Evolutionary conservation across 1,140 invertebrate genomes (phyloP).

Genomic region (Harlomillsia oculata): DNA sequence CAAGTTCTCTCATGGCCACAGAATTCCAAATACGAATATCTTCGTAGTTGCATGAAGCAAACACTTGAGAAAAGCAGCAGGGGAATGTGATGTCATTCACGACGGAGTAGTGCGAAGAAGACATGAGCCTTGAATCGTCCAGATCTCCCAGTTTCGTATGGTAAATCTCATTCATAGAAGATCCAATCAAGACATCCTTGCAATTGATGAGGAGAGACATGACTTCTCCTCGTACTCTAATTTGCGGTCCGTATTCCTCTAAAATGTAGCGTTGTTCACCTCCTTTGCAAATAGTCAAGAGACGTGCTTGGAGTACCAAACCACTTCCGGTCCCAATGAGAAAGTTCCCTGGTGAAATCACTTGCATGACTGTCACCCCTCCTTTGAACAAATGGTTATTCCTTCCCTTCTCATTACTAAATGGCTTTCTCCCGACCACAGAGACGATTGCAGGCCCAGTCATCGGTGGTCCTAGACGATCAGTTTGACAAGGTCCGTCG

Average conservation of each 20-base stretch:
- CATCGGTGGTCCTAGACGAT: slow-evolving; percentile 18
- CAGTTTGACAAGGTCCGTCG: slow-evolving; percentile 22
- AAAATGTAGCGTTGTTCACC: slow-evolving; percentile 41
- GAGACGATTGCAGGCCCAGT: slow-evolving; percentile 14
- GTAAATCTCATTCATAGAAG: slow-evolving; percentile 70
- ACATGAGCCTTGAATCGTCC: slow-evolving; percentile 51
- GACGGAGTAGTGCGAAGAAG: slow-evolving; percentile 68
- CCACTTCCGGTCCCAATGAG: slow-evolving; percentile 76
- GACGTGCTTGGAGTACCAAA: slow-evolving; percentile 53
- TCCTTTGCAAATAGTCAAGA: slow-evolving; percentile 41
- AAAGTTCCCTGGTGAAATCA: slow-evolving; percentile 49
- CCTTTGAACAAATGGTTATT: slow-evolving; percentile 33
- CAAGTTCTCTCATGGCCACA: slow-evolving; percentile 60
- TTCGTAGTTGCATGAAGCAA: slow-evolving; percentile 72
- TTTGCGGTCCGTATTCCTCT: slow-evolving; percentile 27
- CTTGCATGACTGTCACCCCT: slow-evolving; percentile 56
- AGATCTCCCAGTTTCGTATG: slow-evolving; percentile 61
- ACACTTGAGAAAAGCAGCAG: slow-evolving; percentile 58
- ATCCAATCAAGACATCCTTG: slow-evolving; percentile 56
- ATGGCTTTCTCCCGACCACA: slow-evolving; percentile 7
- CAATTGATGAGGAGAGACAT: slow-evolving; percentile 45
- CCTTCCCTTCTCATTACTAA: slow-evolving; percentile 18
- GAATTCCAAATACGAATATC: slow-evolving; percentile 76
- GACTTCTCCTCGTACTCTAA: slow-evolving; percentile 43
- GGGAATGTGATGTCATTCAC: slow-evolving; percentile 78